These are phyloP conservation scores for Halcyon senegalensis DNA, from an alignment of 2,113 vertebrate genomes.

Conservation along the genomic window DNA sequence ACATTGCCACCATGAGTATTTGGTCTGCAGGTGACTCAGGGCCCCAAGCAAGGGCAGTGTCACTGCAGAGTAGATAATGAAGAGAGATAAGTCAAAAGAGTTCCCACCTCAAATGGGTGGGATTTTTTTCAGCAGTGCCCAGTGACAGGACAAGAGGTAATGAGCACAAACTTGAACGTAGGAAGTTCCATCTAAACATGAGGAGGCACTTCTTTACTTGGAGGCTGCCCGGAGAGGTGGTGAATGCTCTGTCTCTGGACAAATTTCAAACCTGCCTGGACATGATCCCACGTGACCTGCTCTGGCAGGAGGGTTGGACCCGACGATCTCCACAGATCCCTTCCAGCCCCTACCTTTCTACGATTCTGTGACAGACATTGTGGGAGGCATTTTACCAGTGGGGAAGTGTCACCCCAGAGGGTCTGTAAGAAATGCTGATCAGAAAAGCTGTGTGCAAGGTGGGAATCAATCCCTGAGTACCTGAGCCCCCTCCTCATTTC, in stretches of 20 bases:
- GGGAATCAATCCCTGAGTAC: neutral
- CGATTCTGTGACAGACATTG: neutral
- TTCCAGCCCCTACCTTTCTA: too few relatives aligned
- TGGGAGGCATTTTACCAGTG: neutral
- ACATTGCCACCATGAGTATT: neutral
- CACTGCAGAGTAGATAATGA: neutral
- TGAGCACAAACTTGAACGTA: too few relatives aligned
- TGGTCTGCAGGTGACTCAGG: neutral
- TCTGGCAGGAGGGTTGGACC: too few relatives aligned
- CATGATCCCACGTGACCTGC: too few relatives aligned
- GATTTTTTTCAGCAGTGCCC: too few relatives aligned
- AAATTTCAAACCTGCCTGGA: too few relatives aligned
- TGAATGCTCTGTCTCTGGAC: too few relatives aligned
- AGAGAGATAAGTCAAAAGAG: neutral
- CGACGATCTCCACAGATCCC: too few relatives aligned
- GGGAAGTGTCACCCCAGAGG: neutral
- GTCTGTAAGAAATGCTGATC: neutral
- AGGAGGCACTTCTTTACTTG: too few relatives aligned
- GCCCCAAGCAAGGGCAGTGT: neutral
- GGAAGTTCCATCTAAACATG: too few relatives aligned
- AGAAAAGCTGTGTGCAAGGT: neutral
- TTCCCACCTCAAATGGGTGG: neutral
- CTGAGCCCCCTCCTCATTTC: neutral
- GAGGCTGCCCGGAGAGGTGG: too few relatives aligned
- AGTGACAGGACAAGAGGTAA: too few relatives aligned